These are phyloP conservation scores for Phaethornis superciliosus DNA, from an alignment of 2,113 vertebrate genomes.

Conservation along the genomic window DNA sequence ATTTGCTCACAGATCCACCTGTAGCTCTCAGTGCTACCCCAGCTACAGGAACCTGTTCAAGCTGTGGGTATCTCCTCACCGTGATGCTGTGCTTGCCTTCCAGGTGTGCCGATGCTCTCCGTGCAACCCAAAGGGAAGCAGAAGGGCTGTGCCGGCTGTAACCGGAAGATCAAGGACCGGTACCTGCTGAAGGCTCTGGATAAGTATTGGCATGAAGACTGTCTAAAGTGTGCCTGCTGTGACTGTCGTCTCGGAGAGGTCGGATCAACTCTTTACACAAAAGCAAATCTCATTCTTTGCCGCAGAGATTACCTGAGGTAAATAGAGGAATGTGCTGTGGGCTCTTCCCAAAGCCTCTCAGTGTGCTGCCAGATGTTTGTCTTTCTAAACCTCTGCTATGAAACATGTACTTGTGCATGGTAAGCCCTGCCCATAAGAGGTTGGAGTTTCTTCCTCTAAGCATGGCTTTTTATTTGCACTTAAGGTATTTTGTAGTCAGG, in stretches of 20 bases:
- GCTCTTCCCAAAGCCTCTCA: not conserved
- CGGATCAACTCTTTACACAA: conserved; percentile 99
- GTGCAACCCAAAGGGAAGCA: conserved; percentile 99
- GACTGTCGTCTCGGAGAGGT: conserved; percentile 99
- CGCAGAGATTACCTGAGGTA: conserved; percentile 99
- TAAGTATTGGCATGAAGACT: conserved; percentile 99
- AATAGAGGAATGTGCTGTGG: not conserved
- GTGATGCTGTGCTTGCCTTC: conserved; percentile 73
- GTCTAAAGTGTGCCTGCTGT: conserved; percentile 98
- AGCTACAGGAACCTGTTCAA: not conserved
- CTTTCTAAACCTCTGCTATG: not conserved
- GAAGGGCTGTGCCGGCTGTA: conserved; percentile 99
- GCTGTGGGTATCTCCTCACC: not conserved
- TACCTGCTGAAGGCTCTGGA: conserved; percentile 99
- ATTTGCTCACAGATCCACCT: not conserved
- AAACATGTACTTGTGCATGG: not conserved
- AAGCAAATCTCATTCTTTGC: conserved; percentile 99
- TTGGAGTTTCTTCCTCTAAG: not conserved
- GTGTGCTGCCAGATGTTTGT: not conserved
- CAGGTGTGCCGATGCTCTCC: conserved; percentile 97
- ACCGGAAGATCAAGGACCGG: conserved; percentile 99
- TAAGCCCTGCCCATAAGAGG: not conserved
- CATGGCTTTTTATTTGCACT: not conserved
- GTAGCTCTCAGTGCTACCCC: not conserved
- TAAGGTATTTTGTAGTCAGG: not conserved